Evolutionary conservation across 2,113 vertebrate species (phyloP).

Genomic region (Toxotes chatareus): DNA sequence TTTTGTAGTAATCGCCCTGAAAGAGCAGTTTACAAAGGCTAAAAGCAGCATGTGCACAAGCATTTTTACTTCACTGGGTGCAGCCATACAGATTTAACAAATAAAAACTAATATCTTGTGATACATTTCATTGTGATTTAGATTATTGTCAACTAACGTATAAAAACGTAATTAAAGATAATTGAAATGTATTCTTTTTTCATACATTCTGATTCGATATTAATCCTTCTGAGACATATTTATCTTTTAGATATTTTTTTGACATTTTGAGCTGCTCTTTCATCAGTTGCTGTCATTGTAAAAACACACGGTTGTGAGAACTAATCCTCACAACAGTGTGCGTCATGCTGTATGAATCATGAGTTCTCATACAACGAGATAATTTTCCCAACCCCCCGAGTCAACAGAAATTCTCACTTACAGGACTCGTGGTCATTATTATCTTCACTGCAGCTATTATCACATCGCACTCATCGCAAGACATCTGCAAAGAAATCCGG

Average conservation of each 20-base stretch:
- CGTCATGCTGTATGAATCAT: background rate
- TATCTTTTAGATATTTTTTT: too few species aligned
- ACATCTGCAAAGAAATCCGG: slow-evolving; percentile 32
- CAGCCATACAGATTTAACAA: too few species aligned
- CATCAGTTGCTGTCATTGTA: background rate
- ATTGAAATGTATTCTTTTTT: too few species aligned
- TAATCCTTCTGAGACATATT: background rate
- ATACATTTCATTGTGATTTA: background rate
- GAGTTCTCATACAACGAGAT: slow-evolving; percentile 1
- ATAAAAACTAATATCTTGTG: too few species aligned
- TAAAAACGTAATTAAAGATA: too few species aligned
- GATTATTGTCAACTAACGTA: too few species aligned
- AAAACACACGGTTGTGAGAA: background rate
- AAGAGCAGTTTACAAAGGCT: too few species aligned
- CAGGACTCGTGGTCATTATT: slow-evolving; percentile 24
- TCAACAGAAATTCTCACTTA: slow-evolving; percentile 35
- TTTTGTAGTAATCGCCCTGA: too few species aligned
- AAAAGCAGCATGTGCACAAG: too few species aligned
- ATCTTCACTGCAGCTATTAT: slow-evolving; percentile 33
- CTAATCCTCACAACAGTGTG: background rate
- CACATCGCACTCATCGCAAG: slow-evolving; percentile 15
- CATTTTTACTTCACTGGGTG: too few species aligned
- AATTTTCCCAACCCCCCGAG: background rate
- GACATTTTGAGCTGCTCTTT: background rate
- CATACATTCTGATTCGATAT: background rate